Base-by-base conservation (phyloP, 2,797 vertebrate species). In the Arnoldichthys spilopterus region DNA sequence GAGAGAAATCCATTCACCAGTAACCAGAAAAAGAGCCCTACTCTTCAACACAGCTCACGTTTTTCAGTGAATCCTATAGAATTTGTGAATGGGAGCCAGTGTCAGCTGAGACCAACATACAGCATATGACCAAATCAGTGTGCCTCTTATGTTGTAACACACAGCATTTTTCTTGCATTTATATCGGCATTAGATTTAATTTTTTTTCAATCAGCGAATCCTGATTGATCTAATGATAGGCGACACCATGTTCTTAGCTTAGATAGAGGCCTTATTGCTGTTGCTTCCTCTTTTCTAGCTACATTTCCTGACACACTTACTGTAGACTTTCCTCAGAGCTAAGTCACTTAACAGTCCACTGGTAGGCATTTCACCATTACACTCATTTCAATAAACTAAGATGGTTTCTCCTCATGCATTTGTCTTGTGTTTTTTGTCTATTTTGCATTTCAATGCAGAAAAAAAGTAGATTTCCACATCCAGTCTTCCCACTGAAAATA, bases 31-130 rank as follows among this genome's bases (percentile, higher is more conserved):
- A 66, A 0, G 7, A 66, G 2, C 18, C 20, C 45, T 74, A 49
- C 20, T n/a, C 0, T 30, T 80, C 9, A 77, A 32, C 2, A 63
- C 2, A 63, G 63, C 12, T 72, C 24, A 74, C 67, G 82, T 45
- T 6, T 51, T 63, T 22, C 56, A 61, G 32, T 47, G 18, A 22
- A 69, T 67, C 32, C 67, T 22, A 54, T 72, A 76, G 28, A 5
- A 20, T 6, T 58, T 64, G 37, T 59, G 58, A 58, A 73, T 63
- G 24, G 20, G 68, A 63, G 61, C 40, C 72, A 63, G 49, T 82
- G 70, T 34, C 64, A 74, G 18, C 62, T 78, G 69, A 84, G 75
- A 83, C 78, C 72, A 85, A 80, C 20, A 67, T 71, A 51, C 6
- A 58, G 22, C 61, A 20, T 74, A 34, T 71, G 74, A 78, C 80